These are phyloP conservation scores for Poecilus cupreus DNA, from an alignment of 2,888 invertebrate genomes.

Conservation along the genomic window DNA sequence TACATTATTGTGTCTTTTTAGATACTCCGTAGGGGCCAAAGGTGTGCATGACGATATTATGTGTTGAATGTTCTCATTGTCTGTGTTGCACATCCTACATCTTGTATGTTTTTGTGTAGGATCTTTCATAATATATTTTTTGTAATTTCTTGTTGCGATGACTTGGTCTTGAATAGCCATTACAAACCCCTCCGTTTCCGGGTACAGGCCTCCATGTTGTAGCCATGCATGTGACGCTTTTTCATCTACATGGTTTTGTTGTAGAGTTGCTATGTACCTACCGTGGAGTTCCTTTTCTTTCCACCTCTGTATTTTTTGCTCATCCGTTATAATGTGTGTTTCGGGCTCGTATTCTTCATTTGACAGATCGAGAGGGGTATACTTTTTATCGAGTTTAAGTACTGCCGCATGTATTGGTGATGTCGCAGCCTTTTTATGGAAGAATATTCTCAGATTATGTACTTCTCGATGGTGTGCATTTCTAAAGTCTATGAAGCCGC, in stretches of 20 bases:
- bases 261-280: background rate
- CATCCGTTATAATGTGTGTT: background rate
- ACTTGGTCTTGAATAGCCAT: constrained; percentile 51
- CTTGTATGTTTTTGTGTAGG: constrained; percentile 13
- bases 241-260: background rate
- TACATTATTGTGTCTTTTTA: background rate
- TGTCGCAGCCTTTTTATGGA: background rate
- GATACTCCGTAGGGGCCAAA: background rate
- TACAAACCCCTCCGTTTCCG: background rate
- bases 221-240: background rate
- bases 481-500: background rate
- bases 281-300: background rate
- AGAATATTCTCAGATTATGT: background rate
- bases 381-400: background rate
- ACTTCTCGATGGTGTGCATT: background rate
- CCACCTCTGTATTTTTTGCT: background rate
- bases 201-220: background rate
- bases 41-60: too few species aligned
- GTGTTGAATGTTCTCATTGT: constrained; percentile 59
- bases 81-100: constrained; percentile 60
- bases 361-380: background rate
- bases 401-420: background rate
- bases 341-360: background rate
- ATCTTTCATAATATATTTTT: constrained; percentile 57
- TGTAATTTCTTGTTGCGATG: constrained; percentile 57